A percentile compares a stretch with the other conserved stretches of the same genome.
Conservation (phyloP, 2,113 vertebrate genomes). For the Larimichthys polyactis region DNA sequence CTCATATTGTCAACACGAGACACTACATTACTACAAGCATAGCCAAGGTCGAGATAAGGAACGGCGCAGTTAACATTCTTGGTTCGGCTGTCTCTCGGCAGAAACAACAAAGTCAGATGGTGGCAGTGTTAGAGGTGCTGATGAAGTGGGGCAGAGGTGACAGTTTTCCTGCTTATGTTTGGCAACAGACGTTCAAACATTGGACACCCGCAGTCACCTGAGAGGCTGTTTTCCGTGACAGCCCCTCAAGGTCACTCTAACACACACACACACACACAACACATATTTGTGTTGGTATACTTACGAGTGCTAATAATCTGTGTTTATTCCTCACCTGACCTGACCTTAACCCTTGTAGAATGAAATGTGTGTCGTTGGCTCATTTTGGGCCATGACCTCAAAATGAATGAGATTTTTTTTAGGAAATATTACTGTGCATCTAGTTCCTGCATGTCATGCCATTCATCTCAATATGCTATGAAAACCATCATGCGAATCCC, state of each 20-base stretch:
- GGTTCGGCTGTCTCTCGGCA: neutral
- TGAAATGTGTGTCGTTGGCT: neutral
- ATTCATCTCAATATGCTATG: neutral
- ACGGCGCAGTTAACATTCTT: neutral
- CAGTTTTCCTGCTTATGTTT: conserved; percentile 79
- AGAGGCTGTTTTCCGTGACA: conserved; percentile 49
- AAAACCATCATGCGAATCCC: neutral
- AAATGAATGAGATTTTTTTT: neutral
- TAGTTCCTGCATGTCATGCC: neutral
- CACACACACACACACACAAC: neutral
- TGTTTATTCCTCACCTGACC: neutral
- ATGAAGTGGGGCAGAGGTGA: conserved; percentile 81
- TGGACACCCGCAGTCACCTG: conserved; percentile 58
- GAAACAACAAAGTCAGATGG: conserved; percentile 21
- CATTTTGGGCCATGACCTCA: conserved; percentile 1
- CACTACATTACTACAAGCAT: neutral
- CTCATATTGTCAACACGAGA: conserved; percentile 49
- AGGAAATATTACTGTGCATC: neutral
- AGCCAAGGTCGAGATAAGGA: neutral
- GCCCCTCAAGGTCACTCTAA: conserved; percentile 56
- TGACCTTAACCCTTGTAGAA: neutral
- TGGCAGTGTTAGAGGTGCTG: conserved; percentile 6
- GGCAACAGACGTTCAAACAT: conserved; percentile 58
- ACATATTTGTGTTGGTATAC: neutral
- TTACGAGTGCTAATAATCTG: neutral